These are phyloP conservation scores for Festucalex cinctus DNA, from an alignment of 2,113 vertebrate species.

Conservation along the genomic window DNA sequence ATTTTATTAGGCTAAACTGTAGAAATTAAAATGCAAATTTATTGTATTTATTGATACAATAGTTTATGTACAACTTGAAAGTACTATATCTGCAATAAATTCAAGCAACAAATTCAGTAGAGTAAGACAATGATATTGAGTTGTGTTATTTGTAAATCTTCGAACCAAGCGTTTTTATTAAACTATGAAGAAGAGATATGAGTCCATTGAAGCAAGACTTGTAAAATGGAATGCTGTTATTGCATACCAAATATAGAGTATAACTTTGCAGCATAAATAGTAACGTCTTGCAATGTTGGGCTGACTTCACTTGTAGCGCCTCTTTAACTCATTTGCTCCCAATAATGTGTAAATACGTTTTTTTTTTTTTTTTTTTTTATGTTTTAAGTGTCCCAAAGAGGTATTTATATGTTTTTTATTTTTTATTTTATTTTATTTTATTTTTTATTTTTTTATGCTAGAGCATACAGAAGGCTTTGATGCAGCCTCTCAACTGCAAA, in stretches of 20 bases:
- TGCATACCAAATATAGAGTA: conserved; percentile 8
- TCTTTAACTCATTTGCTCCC: too few relatives aligned
- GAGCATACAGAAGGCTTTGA: too few relatives aligned
- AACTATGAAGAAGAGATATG: background rate
- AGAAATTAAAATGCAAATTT: background rate
- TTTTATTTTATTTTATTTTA: too few relatives aligned
- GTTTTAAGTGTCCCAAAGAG: too few relatives aligned
- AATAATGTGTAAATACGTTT: too few relatives aligned
- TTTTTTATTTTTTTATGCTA: too few relatives aligned
- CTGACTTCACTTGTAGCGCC: background rate
- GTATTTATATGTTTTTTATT: too few relatives aligned
- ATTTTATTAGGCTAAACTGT: background rate
- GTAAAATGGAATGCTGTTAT: background rate
- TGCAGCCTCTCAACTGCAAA: too few relatives aligned
- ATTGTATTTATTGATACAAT: conserved; percentile 1
- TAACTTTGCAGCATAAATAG: background rate
- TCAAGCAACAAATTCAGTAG: background rate
- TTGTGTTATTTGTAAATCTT: background rate
- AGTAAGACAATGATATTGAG: background rate
- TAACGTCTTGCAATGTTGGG: background rate
- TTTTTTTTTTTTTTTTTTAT: too few relatives aligned
- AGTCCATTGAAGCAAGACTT: background rate
- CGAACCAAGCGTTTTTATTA: background rate
- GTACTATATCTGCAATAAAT: background rate
- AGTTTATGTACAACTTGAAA: background rate